A percentile compares a stretch with the other conserved stretches of the same genome.
Conservation (phyloP, 23 tunicate species). For the Styela clava region DNA sequence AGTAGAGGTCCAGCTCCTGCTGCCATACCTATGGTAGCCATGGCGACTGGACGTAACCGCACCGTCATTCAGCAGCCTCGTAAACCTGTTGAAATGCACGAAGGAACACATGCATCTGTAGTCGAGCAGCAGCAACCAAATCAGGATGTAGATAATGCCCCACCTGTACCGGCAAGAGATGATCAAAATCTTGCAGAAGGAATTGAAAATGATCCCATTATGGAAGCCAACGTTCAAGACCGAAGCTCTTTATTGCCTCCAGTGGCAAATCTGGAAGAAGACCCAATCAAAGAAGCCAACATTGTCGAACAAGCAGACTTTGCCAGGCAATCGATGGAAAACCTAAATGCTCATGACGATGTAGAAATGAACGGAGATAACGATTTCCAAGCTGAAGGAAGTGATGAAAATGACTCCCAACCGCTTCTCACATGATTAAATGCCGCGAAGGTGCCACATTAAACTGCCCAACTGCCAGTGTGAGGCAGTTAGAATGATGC, state of each 20-base stretch:
- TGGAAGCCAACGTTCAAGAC: conserved; percentile 10
- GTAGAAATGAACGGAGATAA: background rate
- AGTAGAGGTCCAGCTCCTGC: background rate
- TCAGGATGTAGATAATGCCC: background rate
- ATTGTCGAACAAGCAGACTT: conserved; percentile 14
- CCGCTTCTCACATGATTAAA: background rate
- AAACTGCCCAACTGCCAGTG: too few species aligned
- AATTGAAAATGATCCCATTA: conserved; percentile 19
- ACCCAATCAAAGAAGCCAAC: conserved; percentile 9
- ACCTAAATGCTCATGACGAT: background rate
- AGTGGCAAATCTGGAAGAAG: background rate
- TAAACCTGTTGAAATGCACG: background rate
- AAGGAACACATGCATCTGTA: background rate
- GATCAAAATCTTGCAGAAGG: background rate
- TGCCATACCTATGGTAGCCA: conserved; percentile 31
- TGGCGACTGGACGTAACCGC: background rate
- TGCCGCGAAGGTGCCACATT: too few species aligned
- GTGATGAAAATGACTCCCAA: background rate
- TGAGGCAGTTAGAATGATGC: too few species aligned
- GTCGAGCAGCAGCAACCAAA: background rate
- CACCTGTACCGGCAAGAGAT: background rate
- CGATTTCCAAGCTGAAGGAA: background rate
- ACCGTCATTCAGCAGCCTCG: background rate
- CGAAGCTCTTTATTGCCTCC: conserved; percentile 5
- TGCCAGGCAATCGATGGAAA: conserved; percentile 2